Base-by-base conservation (phyloP, 1,140 invertebrate species). In the Gerris buenoi region DNA sequence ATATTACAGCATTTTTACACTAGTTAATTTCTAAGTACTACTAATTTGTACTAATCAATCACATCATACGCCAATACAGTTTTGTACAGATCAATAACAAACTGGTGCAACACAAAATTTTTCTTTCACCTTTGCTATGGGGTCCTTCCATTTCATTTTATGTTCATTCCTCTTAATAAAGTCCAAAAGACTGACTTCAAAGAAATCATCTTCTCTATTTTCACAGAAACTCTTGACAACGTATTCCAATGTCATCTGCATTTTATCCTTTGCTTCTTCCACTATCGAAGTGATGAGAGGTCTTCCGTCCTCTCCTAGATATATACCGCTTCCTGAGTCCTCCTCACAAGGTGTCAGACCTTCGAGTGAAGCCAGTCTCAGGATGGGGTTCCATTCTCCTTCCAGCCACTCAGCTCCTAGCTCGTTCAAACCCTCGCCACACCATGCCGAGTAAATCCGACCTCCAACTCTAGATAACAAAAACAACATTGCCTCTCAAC, bases 381-480 rank as follows among this genome's bases (percentile, higher is more conserved):
- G 5, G 3, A 60, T 25, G 3, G 58, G 58, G 23, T 60, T 60
- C 5, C 5, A 14, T 3, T 60, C 58, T 14, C 58, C 58, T 22
- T 60, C 58, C 5, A 60, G 5, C 58, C 58, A 59, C n/a, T 83
- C 80, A 1, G 86, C 86, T 0, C 87, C 87, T 79, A 88, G 81
- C 76, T 89, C 87, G 15, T 86, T 84, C 2, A 86, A 81, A 0
- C 84, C 81, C 68, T 89, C 87, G 27, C 86, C 86, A 27, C 88
- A 77, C 81, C 84, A 86, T 71, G 84, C 85, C 0, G 86, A 88
- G 75, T 86, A 85, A 22, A 89, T 86, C 70, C 87, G 78, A 61
- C 88, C 88, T 59, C 88, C 87, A 56, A 82, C 81, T 71, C 82
- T 84, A 64, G 58, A 75, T 72, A 56, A 15, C n/a, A n/a, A n/a